Conservation (phyloP, 2,888 invertebrate genomes). For the Trichopoda pennipes region DNA sequence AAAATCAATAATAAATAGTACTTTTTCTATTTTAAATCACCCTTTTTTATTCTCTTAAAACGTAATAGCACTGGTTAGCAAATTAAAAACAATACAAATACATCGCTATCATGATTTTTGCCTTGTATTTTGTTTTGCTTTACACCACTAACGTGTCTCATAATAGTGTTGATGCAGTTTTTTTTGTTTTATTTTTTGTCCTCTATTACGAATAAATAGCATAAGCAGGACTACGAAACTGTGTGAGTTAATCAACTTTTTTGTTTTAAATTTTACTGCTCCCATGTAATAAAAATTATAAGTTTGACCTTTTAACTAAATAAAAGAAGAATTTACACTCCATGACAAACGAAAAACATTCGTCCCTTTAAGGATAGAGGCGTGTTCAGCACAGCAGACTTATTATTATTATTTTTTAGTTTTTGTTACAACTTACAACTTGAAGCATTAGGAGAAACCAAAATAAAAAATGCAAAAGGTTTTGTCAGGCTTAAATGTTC, state of each 20-base stretch:
- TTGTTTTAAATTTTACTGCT: neutral
- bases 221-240: neutral
- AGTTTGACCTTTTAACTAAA: slow-evolving; percentile 49
- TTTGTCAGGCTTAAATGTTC: slow-evolving; percentile 46
- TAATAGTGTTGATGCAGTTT: neutral
- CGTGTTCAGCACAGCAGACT: slow-evolving; percentile 34
- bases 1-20: no score
- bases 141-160: slow-evolving; percentile 19
- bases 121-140: no score
- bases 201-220: neutral
- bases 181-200: no score
- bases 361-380: slow-evolving; percentile 1
- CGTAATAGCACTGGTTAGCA: no score
- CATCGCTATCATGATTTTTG: no score
- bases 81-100: no score
- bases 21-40: no score
- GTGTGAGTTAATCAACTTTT: slow-evolving; percentile 2
- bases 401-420: slow-evolving; percentile 24
- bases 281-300: slow-evolving; percentile 33
- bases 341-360: slow-evolving; percentile 41
- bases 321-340: slow-evolving; percentile 50
- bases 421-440: slow-evolving; percentile 33
- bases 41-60: no score
- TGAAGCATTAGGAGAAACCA: slow-evolving; percentile 37
- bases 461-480: slow-evolving; percentile 17